Evolutionary conservation across 2,113 vertebrate species (phyloP), one percentile per base, ranked within the genome.

Genomic region (Periophthalmus modestus): DNA sequence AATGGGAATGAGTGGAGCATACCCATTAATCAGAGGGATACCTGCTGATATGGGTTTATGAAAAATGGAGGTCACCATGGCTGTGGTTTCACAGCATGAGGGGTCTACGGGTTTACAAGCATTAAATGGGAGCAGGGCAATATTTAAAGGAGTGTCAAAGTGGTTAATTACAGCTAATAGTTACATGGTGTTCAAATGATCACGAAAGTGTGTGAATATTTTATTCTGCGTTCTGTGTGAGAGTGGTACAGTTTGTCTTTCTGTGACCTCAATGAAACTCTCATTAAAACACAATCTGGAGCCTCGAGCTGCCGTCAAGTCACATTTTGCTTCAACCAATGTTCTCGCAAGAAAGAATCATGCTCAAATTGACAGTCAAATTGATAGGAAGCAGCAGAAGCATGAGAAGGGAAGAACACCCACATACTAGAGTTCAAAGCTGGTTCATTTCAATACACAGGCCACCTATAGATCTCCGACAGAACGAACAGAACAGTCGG

Each of bases 361-460:
- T 10, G 34, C 62, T n/a, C 34, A 65, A 65, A 65, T 39, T 65
- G 36, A 65, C 36, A 65, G 62, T 65, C 62, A 65, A 36, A 65
- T 43, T 65, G 62, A 65, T 39, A 65, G 62, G 39, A 73, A 63
- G 68, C 61, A 70, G 4, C 59, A 61, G 0, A 39, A 21, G 14
- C 57, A 67, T 36, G 47, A n/a, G 46, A 36, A 59, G 66, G 21
- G 36, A 73, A 63, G 28, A 78, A 39, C 19, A 62, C 6, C 69
- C 33, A 58, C 23, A 48, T 59, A 59, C 23, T 23, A 75, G 43
- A 69, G 15, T 75, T 9, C 34, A 68, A 47, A 75, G 57, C n/a
- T 0, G 5, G 48, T 52, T 58, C 52, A 34, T 62, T 59, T 43
- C 19, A 72, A 73, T 62, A 43, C 36, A 68, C 66, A n/a, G 63